Percentiles rank a stretch among this genome's conserved stretches.
Conservation (phyloP, 1,140 invertebrate genomes). For the Bombus breviceps region DNA sequence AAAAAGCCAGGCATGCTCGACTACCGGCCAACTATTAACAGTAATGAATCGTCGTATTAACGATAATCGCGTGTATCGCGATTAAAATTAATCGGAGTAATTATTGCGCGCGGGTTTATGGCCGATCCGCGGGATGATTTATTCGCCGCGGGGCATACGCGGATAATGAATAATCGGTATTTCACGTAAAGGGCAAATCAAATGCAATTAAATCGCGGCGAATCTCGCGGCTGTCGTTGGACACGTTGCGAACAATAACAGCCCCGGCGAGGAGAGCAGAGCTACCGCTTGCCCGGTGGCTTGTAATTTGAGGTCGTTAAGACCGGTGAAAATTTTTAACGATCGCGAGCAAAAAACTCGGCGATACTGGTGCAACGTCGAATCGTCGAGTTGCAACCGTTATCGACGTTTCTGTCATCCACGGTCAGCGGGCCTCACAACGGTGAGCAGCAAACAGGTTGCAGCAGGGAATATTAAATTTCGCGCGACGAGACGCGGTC, state of each 20-base stretch:
- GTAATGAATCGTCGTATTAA: slow-evolving; percentile 24
- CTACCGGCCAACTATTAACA: slow-evolving; percentile 10
- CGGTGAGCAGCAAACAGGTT: not conserved
- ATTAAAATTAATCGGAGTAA: slow-evolving; percentile 28
- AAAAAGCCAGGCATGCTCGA: not conserved
- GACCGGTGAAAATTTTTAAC: slow-evolving; percentile 41
- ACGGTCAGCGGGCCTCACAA: not conserved
- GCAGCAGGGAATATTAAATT: not conserved
- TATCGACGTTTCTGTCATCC: slow-evolving; percentile 28
- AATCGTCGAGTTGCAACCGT: too few species aligned
- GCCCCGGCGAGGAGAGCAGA: not conserved
- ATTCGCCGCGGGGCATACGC: not conserved
- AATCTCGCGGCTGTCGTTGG: slow-evolving; percentile 8
- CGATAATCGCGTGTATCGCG: slow-evolving; percentile 16
- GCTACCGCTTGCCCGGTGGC: not conserved
- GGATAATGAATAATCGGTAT: slow-evolving; percentile 28
- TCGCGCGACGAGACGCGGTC: not conserved
- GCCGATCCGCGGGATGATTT: slow-evolving; percentile 30
- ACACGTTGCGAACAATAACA: not conserved
- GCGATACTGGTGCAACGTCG: not conserved
- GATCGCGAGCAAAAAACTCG: not conserved
- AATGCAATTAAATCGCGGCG: slow-evolving; percentile 17
- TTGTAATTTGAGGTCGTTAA: slow-evolving; percentile 40
- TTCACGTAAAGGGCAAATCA: slow-evolving; percentile 11
- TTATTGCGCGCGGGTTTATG: slow-evolving; percentile 11